Base-by-base conservation (phyloP, 2,888 invertebrate genomes). In the Alloscopus bannaensis region DNA sequence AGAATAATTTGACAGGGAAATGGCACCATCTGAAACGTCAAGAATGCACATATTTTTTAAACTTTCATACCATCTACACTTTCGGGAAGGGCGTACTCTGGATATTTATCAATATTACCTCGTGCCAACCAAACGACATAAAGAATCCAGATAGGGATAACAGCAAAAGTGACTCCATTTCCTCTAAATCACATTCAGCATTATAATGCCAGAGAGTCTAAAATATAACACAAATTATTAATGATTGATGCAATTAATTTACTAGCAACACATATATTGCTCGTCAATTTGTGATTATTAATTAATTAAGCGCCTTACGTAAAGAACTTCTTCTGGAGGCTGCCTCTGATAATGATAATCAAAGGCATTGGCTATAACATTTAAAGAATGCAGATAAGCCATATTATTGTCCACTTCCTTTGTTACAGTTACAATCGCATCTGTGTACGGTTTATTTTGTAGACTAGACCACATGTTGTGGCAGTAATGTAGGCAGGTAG, bases 391-490 rank as follows among this genome's bases (percentile, higher is more conserved):
- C 11, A 84, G 62, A 59, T 81, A 83, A 0, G 84, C 81, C 82
- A 85, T 81, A 52, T 81, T 73, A 26, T 83, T 83, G 47, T 82
- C 83, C 24, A 81, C 76, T 75, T 84, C 84, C 66, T 84, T 82
- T 2, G 81, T 83, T 0, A 80, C 83, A 47, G 81, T 81, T 0
- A 80, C 71, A 62, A 83, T 79, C 6, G 80, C 83, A 24, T 82
- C 84, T 1, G 69, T 81, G 45, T 84, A 84, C 2, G 83, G 81
- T 18, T 83, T 79, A n/a, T 76, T 68, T 18, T 83, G 81, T 24
- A 85, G 79, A 52, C 50, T 78, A 16, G 81, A 81, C 85, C 85
- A 85, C 47, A 85, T 62, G 60, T 85, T 83, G 50, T 84, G 83
- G 62, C 85, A 85, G 66, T 83, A 83, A 50, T 84, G 82, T 64